These are phyloP conservation scores for Ochropleura plecta DNA, from an alignment of 2,888 invertebrate species.

Conservation along the genomic window DNA sequence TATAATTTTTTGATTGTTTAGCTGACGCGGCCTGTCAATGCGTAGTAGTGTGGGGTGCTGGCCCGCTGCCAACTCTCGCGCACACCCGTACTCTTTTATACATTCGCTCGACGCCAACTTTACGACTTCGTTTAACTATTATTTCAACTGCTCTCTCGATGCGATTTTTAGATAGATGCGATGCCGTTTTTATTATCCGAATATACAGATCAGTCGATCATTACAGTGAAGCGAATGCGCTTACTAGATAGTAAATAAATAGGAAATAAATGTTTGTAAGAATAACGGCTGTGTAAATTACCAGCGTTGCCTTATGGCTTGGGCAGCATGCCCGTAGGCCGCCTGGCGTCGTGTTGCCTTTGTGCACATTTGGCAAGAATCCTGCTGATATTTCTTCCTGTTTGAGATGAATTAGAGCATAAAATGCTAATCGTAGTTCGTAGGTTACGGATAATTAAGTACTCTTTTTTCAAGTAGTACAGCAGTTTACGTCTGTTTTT, in stretches of 20 bases:
- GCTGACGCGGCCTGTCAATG: constrained; percentile 72
- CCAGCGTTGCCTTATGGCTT: constrained; percentile 57
- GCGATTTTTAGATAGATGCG: constrained; percentile 78
- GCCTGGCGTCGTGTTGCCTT: constrained; percentile 59
- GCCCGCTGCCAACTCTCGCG: constrained; percentile 78
- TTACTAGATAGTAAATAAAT: constrained; percentile 64
- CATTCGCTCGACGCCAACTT: constrained; percentile 78
- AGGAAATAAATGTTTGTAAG: constrained; percentile 65
- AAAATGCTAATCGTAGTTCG: constrained; percentile 77
- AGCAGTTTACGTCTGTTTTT: background rate
- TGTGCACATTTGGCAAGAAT: constrained; percentile 74
- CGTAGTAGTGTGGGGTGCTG: constrained; percentile 73
- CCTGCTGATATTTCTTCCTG: constrained; percentile 72
- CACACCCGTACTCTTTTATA: constrained; percentile 77
- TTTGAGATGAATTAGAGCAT: constrained; percentile 68
- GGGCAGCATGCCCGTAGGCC: constrained; percentile 73
- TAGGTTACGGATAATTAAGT: constrained; percentile 61
- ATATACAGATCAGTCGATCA: constrained; percentile 73
- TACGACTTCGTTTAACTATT: constrained; percentile 83
- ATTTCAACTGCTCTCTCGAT: constrained; percentile 77
- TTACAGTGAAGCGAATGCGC: constrained; percentile 64
- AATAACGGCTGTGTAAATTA: constrained; percentile 51
- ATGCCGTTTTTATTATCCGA: constrained; percentile 75
- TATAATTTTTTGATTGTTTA: constrained; percentile 78
- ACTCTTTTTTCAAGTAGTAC: background rate